Evolutionary conservation across 2,113 vertebrate species (phyloP), one percentile per base, ranked within the genome.

Genomic region (Thomomys bottae): DNA sequence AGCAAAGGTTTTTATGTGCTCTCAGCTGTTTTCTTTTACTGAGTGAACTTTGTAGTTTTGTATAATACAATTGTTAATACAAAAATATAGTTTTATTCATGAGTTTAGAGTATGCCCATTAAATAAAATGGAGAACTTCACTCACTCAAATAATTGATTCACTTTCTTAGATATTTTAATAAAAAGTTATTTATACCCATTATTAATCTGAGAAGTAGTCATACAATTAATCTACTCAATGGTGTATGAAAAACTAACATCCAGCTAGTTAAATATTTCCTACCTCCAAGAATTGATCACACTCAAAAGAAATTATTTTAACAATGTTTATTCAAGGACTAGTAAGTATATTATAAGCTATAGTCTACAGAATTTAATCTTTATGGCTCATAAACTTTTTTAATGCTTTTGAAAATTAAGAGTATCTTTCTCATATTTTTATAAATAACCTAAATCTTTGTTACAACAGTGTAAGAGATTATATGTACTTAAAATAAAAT

Each of bases 121-220:
- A 63, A 93, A 63, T 87, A 81, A 89, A 20, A 28, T 63, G 57
- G 34, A 89, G 71, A 77, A 36, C 21, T 54, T 42, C 21, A 85
- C 76, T 84, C 59, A 54, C 14, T 20, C 15, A 20, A 45, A 2
- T 54, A 59, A 42, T 38, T 89, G 59, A 28, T 42, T 70, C 75
- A 73, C 38, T 66, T 64, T 11, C 12, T 76, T 79, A 77, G 3
- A 36, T 42, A 72, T 64, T 36, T 82, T 89, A 88, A 57, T 86
- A 36, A 77, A 6, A 78, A 59, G 1, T 49, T 87, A 2, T 68
- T 71, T 84, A 63, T 40, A 49, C 4, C 12, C 77, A 4, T n/a
- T 63, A 83, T 49, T 77, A 91, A 49, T 36, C 3, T 87, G 7
- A 78, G 45, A 64, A 83, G 7, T 26, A 3, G 57, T 18, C 78